Evolutionary conservation across 2,888 invertebrate genomes (phyloP).

Genomic region (Gisinianus flammeolus): DNA sequence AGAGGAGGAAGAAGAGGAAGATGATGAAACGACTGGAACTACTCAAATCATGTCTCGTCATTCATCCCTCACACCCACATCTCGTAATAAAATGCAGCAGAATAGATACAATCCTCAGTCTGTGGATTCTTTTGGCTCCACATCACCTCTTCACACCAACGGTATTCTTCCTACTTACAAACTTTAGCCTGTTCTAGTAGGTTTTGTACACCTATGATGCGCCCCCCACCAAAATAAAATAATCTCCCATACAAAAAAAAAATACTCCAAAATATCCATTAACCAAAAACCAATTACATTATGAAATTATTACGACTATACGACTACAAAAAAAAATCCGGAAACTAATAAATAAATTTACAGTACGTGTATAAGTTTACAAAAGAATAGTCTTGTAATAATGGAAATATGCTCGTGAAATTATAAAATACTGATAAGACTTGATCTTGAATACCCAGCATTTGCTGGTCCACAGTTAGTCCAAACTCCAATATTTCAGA

Average conservation of each 20-base stretch:
- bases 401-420: too few species aligned
- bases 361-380: too few species aligned
- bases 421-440: too few species aligned
- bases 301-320: too few species aligned
- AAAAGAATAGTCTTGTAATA: too few species aligned
- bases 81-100: slow-evolving; percentile 35
- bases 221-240: not conserved
- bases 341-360: too few species aligned
- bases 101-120: slow-evolving; percentile 40
- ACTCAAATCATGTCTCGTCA: slow-evolving; percentile 2
- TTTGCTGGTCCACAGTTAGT: too few species aligned
- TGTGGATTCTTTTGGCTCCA: slow-evolving; percentile 28
- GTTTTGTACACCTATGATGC: not conserved
- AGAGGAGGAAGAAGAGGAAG: slow-evolving; percentile 52
- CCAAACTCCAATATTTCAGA: too few species aligned
- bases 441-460: too few species aligned
- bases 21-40: slow-evolving; percentile 9
- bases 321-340: too few species aligned
- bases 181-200: slow-evolving; percentile 3
- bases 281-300: too few species aligned
- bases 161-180: slow-evolving; percentile 30
- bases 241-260: not conserved
- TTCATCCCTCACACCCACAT: slow-evolving; percentile 10
- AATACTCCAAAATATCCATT: not conserved
- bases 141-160: slow-evolving; percentile 3